Evolutionary conservation across 2,113 vertebrate genomes (phyloP).

Genomic region (Pygoscelis antarcticus): DNA sequence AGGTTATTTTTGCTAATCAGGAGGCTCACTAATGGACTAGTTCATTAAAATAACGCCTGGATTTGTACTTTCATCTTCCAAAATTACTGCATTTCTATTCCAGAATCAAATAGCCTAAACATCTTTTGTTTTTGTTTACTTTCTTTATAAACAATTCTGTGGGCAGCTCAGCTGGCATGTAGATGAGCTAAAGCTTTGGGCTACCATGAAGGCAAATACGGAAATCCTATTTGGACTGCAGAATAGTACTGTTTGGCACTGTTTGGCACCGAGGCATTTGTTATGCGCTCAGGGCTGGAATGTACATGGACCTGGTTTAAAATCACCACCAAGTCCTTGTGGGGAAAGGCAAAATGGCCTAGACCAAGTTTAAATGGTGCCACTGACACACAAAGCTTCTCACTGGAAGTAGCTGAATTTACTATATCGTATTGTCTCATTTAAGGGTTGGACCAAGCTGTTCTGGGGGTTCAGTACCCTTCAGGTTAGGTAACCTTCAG

Average conservation of each 20-base stretch:
- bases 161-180: not conserved
- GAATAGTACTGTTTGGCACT: not conserved
- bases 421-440: not conserved
- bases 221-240: not conserved
- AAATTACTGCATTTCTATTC: constrained; percentile 21
- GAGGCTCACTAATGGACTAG: constrained; percentile 24
- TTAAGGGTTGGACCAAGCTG: not conserved
- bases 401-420: not conserved
- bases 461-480: rapidly evolving
- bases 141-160: not conserved
- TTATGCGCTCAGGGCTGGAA: not conserved
- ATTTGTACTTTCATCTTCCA: constrained; percentile 43
- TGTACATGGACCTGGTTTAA: not conserved
- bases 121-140: not conserved
- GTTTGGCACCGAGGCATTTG: not conserved
- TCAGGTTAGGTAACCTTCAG: not conserved
- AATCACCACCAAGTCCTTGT: not conserved
- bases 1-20: constrained; percentile 38
- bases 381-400: not conserved
- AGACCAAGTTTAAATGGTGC: not conserved
- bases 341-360: not conserved
- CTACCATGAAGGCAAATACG: not conserved
- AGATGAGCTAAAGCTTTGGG: constrained; percentile 15
- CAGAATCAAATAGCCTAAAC: constrained; percentile 12
- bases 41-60: constrained; percentile 43